A percentile compares a stretch with the other conserved stretches of the same genome.
phyloP scores from a whole-genome alignment of 1,140 invertebrate species.

The Nebria ingens region DNA sequence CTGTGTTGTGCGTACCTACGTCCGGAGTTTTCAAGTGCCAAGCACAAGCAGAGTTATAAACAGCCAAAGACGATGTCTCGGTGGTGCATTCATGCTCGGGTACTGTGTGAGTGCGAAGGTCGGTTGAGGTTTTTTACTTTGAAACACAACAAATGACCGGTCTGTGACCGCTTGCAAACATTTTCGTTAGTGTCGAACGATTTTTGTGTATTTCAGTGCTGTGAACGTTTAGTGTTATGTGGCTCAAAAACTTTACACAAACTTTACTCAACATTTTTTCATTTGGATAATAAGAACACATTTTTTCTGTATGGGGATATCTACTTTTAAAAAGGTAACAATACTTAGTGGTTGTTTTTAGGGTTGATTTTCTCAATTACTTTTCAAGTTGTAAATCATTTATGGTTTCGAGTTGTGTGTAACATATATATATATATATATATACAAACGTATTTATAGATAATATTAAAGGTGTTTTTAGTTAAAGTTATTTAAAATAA shows the following conservation, averaged over 20 bases:
- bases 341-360: background rate
- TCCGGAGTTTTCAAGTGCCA: background rate
- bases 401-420: no score
- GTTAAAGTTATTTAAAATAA: no score
- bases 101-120: background rate
- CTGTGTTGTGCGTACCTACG: background rate
- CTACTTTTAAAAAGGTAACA: background rate
- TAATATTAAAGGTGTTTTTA: no score
- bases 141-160: background rate
- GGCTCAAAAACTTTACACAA: background rate
- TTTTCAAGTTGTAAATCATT: no score
- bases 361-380: no score
- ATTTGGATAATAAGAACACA: background rate
- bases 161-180: background rate
- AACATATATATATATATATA: no score
- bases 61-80: background rate
- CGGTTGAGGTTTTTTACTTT: background rate
- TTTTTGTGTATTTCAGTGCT: background rate
- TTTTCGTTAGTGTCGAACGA: background rate
- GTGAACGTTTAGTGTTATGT: constrained; percentile 1
- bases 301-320: constrained; percentile 2
- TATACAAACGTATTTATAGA: no score
- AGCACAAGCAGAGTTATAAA: background rate
- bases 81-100: background rate
- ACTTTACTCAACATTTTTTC: background rate